These are phyloP conservation scores for Nycteola revayana DNA, from an alignment of 2,888 invertebrate genomes.

Conservation along the genomic window DNA sequence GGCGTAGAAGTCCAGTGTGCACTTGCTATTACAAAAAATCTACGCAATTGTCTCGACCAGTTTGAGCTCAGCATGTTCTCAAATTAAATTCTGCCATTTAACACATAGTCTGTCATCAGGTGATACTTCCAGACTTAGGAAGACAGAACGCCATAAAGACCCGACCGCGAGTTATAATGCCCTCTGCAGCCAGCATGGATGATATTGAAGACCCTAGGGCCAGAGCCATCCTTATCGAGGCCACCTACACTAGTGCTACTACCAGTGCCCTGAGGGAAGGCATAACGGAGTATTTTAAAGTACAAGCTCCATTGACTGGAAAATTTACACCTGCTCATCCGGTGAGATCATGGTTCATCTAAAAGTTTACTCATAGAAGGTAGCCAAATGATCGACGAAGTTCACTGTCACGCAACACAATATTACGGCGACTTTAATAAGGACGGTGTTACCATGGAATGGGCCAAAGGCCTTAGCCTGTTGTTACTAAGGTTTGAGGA, in stretches of 20 bases:
- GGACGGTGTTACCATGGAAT: too few species aligned
- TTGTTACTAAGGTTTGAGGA: too few species aligned
- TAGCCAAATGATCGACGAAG: too few species aligned
- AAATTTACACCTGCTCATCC: slow-evolving; percentile 32
- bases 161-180: slow-evolving; percentile 54
- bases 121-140: slow-evolving; percentile 30
- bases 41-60: too few species aligned
- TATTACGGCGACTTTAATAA: too few species aligned
- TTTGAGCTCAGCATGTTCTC: too few species aligned
- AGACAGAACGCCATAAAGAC: slow-evolving; percentile 37
- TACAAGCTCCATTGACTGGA: slow-evolving; percentile 34
- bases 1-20: too few species aligned
- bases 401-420: too few species aligned
- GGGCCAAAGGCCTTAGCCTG: too few species aligned
- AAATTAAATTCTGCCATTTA: too few species aligned
- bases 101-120: slow-evolving; percentile 16
- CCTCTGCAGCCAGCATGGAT: slow-evolving; percentile 55
- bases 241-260: slow-evolving; percentile 47
- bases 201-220: slow-evolving; percentile 39
- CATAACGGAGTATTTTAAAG: slow-evolving; percentile 13
- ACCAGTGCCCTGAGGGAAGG: slow-evolving; percentile 21
- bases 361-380: neutral
- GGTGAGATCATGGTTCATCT: slow-evolving; percentile 20
- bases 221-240: slow-evolving; percentile 36
- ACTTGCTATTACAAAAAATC: too few species aligned